Base-by-base conservation (phyloP, 2,888 invertebrate genomes). In the Xylota segnis region DNA sequence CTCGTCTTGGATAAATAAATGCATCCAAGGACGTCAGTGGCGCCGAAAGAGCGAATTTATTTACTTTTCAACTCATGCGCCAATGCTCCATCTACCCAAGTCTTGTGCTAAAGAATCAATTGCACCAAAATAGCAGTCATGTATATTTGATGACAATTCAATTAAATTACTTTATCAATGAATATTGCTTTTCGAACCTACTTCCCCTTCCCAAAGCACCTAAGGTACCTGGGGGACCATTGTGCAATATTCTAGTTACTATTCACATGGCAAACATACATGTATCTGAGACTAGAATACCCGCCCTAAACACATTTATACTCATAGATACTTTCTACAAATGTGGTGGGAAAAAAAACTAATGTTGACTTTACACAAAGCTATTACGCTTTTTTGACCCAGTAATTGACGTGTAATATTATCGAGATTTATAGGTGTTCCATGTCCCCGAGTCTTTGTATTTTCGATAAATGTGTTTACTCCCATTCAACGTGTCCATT, bases 391-490 rank as follows among this genome's bases (percentile, higher is more conserved):
- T 32, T 40, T 66, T 23, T 45, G 61, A 52, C 12, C 18, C 37
- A 14, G 23, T 29, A 68, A 54, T 47, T 43, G 43, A 56, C 54
- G 37, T 43, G 32, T n/a, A 16, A n/a, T 16, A 61, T 23, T 77
- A 52, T 27, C 27, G 9, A 32, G 43, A 66, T 61, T 61, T 23
- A 50, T 75, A 34, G 0, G 6, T 59, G 27, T 29, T 32, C 14
- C 40, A n/a, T 6, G 14, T 50, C 16, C 34, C 7, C 0, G 12
- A 12, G n/a, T 14, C 16, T 29, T 14, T 27, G 34, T 18, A 7
- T 32, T 58, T 61, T 18, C 56, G 27, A 45, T 58, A 71, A 82
- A 77, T 56, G 32, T 76, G 56, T 83, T 83, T 58, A 40, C 65
- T 66, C 54, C 18, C 18, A 29, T 27, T 40, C 45, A 65, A 37